These are phyloP conservation scores for Neodon shergylaensis DNA, from an alignment of 2,113 vertebrate species.

Conservation along the genomic window DNA sequence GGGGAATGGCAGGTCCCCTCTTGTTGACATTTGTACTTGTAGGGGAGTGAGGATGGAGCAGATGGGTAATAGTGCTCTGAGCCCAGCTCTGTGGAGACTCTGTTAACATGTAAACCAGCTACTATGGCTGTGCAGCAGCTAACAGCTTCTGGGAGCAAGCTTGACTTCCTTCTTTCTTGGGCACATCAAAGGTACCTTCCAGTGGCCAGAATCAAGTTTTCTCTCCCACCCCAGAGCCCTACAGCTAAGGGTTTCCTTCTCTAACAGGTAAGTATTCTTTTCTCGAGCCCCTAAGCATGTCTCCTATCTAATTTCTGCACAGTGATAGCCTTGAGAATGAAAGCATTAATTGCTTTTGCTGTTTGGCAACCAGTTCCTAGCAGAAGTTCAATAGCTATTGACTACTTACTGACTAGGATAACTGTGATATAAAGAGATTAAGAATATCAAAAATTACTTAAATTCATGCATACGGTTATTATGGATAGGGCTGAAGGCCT, in stretches of 20 bases:
- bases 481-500: neutral
- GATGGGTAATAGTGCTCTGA: rapidly evolving
- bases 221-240: rapidly evolving
- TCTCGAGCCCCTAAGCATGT: neutral
- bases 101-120: neutral
- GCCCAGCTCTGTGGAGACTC: neutral
- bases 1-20: neutral
- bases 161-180: too few relatives aligned
- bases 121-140: neutral
- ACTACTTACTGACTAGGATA: neutral
- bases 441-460: neutral
- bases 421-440: neutral
- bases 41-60: neutral
- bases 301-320: neutral
- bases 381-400: neutral
- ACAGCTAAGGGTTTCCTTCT: neutral
- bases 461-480: neutral
- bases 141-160: neutral
- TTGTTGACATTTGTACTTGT: rapidly evolving
- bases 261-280: neutral
- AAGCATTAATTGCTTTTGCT: neutral
- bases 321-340: neutral
- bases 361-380: neutral
- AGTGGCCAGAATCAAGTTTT: too few relatives aligned
- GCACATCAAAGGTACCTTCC: too few relatives aligned